A percentile compares a stretch with the other conserved stretches of the same genome.
Conservation (phyloP, 2,113 vertebrate genomes). For the Cyanoderma ruficeps region DNA sequence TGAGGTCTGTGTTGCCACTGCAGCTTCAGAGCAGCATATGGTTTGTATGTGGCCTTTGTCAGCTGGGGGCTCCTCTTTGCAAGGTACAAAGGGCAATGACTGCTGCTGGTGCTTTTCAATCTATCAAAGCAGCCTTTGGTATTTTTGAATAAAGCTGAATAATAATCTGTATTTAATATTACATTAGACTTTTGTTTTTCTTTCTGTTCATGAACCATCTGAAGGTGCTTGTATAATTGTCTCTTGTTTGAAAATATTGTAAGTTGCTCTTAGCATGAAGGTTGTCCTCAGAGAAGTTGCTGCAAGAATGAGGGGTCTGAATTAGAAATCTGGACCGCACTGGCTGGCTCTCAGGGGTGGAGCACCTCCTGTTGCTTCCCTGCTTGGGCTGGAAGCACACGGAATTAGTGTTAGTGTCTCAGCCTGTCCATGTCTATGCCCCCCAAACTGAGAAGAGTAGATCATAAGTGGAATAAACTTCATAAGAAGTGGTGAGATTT, state of each 20-base stretch:
- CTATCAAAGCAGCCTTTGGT: slow-evolving; percentile 15
- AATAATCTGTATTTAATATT: slow-evolving; percentile 2
- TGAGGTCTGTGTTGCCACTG: background rate
- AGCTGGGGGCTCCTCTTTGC: background rate
- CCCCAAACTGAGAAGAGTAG: background rate
- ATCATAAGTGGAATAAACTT: background rate
- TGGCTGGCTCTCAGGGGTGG: background rate
- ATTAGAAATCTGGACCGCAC: background rate
- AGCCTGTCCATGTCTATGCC: rapidly evolving
- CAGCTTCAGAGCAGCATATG: background rate
- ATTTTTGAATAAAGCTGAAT: background rate
- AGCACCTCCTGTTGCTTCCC: background rate
- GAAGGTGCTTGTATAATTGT: background rate
- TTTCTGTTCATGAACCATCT: background rate
- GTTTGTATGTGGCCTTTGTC: background rate
- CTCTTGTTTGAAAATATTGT: background rate
- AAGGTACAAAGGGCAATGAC: background rate
- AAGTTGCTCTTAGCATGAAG: background rate
- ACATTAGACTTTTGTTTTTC: background rate
- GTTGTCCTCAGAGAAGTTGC: background rate
- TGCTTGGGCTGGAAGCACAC: background rate
- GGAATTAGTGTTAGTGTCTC: background rate
- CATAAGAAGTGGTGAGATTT: background rate
- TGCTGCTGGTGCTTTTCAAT: slow-evolving; percentile 16
- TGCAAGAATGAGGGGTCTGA: background rate